Conservation (phyloP, 92 coral and sea anemone species). For the Paramuricea clavata region DNA sequence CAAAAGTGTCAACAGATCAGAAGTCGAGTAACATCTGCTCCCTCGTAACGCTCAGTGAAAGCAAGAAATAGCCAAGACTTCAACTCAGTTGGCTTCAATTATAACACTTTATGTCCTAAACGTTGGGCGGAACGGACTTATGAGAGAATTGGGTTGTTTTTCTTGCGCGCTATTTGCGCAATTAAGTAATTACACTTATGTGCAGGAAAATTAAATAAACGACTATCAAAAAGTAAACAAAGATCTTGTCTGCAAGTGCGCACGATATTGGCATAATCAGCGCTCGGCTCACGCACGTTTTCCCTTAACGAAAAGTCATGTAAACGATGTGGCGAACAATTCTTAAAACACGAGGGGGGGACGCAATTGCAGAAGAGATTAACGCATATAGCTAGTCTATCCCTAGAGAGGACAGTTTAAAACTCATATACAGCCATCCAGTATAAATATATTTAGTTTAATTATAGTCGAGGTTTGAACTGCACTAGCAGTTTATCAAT, state of each 20-base stretch:
- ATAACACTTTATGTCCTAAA: background rate
- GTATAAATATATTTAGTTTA: too few relatives aligned
- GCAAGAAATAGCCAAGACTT: background rate
- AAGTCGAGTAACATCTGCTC: background rate
- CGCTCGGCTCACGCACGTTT: background rate
- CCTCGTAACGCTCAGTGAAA: background rate
- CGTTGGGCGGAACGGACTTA: slow-evolving; percentile 6
- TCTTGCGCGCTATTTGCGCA: background rate
- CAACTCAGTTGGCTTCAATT: background rate
- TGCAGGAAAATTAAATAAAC: slow-evolving; percentile 15
- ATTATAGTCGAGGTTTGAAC: too few relatives aligned
- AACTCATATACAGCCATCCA: too few relatives aligned
- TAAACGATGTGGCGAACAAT: too few relatives aligned
- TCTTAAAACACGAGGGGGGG: too few relatives aligned
- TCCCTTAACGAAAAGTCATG: too few relatives aligned
- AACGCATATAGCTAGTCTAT: too few relatives aligned
- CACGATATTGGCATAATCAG: background rate
- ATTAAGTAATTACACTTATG: slow-evolving; percentile 15
- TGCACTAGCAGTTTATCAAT: too few relatives aligned
- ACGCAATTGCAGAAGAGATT: too few relatives aligned
- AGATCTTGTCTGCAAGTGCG: slow-evolving; percentile 17
- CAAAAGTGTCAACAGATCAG: background rate
- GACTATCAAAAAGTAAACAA: slow-evolving; percentile 15
- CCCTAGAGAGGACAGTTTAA: too few relatives aligned
- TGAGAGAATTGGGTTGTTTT: slow-evolving; percentile 4